Evolutionary conservation across 2,113 vertebrate species (phyloP).

Genomic region (Morone saxatilis): DNA sequence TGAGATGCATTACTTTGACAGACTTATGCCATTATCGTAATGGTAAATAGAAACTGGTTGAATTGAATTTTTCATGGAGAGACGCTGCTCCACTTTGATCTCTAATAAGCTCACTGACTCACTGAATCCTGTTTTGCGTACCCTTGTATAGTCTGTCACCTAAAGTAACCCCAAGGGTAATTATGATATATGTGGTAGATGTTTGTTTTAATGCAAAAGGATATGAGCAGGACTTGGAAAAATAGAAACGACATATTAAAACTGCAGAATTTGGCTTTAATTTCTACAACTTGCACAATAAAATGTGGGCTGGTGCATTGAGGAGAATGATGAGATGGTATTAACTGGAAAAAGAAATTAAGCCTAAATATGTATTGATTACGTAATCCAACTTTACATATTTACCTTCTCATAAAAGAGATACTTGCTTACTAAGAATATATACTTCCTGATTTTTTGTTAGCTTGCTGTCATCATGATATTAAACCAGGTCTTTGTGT

Average conservation of each 20-base stretch:
- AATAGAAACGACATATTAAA: background rate
- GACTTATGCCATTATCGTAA: slow-evolving; percentile 26
- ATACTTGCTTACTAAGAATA: background rate
- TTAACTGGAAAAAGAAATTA: background rate
- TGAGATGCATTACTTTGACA: slow-evolving; percentile 44
- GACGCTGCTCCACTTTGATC: slow-evolving; percentile 40
- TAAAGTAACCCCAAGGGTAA: background rate
- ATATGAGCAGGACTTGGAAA: background rate
- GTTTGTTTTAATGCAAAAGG: background rate
- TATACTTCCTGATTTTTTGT: background rate
- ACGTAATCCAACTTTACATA: no score
- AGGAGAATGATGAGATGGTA: background rate
- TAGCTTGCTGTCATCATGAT: background rate
- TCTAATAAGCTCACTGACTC: slow-evolving; percentile 9
- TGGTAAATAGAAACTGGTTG: slow-evolving; percentile 24
- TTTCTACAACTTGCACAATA: background rate
- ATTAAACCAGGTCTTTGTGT: background rate
- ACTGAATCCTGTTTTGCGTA: background rate
- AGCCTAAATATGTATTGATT: background rate
- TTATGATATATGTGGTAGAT: background rate
- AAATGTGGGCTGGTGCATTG: background rate
- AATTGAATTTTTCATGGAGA: slow-evolving; percentile 15
- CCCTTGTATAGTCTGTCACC: background rate
- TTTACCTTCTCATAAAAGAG: background rate
- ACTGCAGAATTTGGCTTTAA: background rate